Percentiles rank a stretch among this genome's conserved stretches.
Conservation (phyloP, 2,888 invertebrate species). For the Escarpia spicata region DNA sequence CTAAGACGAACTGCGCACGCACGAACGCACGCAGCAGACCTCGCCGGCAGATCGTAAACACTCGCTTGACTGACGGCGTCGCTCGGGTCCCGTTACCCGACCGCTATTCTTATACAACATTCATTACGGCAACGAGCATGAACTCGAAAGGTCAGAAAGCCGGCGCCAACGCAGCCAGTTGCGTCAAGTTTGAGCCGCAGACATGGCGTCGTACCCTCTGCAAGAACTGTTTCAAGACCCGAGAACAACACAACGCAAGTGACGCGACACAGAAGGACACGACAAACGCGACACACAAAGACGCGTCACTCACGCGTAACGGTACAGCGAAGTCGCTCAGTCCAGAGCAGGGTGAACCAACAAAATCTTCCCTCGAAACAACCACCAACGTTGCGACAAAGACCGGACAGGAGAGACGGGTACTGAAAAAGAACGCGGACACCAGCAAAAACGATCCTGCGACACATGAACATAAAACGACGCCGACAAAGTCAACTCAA, state of each 20-base stretch:
- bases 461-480: slow-evolving; percentile 20
- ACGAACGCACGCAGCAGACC: neutral
- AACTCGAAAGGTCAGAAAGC: slow-evolving; percentile 14
- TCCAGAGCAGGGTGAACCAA: neutral
- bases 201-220: slow-evolving; percentile 42
- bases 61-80: neutral
- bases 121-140: neutral
- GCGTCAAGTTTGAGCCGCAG: slow-evolving; percentile 44
- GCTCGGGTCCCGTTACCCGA: neutral
- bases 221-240: slow-evolving; percentile 46
- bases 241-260: slow-evolving; percentile 32
- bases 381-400: neutral
- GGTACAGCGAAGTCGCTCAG: neutral
- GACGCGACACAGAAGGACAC: neutral
- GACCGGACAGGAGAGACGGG: slow-evolving; percentile 26
- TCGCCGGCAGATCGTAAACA: slow-evolving; percentile 10
- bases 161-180: slow-evolving; percentile 22
- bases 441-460: neutral
- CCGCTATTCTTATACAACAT: slow-evolving; percentile 6
- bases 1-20: neutral
- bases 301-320: neutral
- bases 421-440: slow-evolving; percentile 23
- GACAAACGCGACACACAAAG: neutral
- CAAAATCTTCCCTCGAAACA: neutral
- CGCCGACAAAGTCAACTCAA: neutral